These are phyloP conservation scores for Rhinophrynus dorsalis DNA, from an alignment of 2,797 vertebrate genomes.

Conservation along the genomic window DNA sequence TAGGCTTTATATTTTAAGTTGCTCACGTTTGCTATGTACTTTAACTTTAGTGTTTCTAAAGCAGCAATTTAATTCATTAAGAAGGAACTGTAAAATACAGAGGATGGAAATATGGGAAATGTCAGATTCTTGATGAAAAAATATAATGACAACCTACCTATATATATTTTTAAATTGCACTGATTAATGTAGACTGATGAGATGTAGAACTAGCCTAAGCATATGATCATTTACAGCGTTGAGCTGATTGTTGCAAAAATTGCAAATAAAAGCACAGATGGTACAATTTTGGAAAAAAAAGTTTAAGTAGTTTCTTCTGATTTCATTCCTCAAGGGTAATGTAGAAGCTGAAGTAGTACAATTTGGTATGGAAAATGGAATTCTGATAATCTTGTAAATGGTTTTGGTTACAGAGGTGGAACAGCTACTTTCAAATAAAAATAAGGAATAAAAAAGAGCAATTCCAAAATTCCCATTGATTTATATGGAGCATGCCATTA, in stretches of 20 bases:
- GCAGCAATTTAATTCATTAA: background rate
- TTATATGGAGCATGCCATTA: too few relatives aligned
- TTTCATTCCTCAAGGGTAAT: background rate
- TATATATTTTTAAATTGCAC: too few relatives aligned
- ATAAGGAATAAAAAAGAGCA: too few relatives aligned
- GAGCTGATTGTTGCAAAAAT: background rate
- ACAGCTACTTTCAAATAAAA: too few relatives aligned
- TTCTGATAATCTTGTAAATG: too few relatives aligned
- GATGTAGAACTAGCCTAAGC: background rate
- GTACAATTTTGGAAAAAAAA: background rate
- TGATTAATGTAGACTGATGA: too few relatives aligned
- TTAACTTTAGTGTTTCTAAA: too few relatives aligned
- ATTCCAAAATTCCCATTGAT: too few relatives aligned
- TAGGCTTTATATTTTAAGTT: background rate
- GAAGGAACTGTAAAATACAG: too few relatives aligned
- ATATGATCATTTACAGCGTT: background rate
- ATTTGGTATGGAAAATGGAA: background rate
- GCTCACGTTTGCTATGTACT: background rate
- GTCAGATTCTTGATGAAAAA: background rate
- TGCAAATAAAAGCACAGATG: slow-evolving; percentile 20
- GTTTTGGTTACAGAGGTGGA: too few relatives aligned
- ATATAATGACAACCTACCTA: too few relatives aligned
- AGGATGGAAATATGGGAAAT: background rate
- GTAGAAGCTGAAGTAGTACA: background rate
- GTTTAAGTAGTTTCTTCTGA: background rate